Base-by-base conservation (phyloP, 1,140 invertebrate species). In the Thrips palmi region DNA sequence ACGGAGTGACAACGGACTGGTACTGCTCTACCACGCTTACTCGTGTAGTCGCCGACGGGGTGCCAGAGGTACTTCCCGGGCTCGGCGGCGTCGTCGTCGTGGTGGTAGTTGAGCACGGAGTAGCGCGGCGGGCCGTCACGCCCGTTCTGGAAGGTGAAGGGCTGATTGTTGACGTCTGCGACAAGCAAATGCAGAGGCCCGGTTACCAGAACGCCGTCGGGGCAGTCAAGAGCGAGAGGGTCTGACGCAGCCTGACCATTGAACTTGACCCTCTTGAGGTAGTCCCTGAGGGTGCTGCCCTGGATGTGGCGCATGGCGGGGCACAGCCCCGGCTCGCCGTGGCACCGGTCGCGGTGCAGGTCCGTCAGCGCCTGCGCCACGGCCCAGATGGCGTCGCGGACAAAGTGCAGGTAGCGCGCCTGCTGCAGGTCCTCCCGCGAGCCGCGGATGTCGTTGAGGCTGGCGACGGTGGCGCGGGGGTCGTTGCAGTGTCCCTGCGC, bases 361-460 rank as follows among this genome's bases (percentile, higher is more conserved):
- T 61, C 53, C 43, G 64, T 52, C 4, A 70, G 51, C 0, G 65
- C 65, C 30, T 62, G 47, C 1, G 65, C 68, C 38, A 67, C 66
- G 0, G 67, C 57, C 46, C 68, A 67, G 2, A 61, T 63, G 0
- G 68, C 59, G 45, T 70, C 68, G 11, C 68, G 45, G 1, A 70
- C 59, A 45, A 70, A 69, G 45, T 70, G 67, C 17, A 68, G 43
- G 41, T 62, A 65, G 12, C 54, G 50, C 21, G 59, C 58, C 40
- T 66, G 62, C 19, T 49, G n/a, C n/a, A n/a, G n/a, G 7, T 5
- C 14, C 19, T 31, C 7, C 15, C 30, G 19, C 30, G 11, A 27
- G n/a, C 15, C 19, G 14, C 14, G 30, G 15, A 31, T 11, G 19
- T 18, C 15, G 30, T n/a, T 27, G 10, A 27, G 25, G 25, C 25